These are phyloP conservation scores for Colaptes auratus DNA, from an alignment of 2,113 vertebrate species.

Conservation along the genomic window DNA sequence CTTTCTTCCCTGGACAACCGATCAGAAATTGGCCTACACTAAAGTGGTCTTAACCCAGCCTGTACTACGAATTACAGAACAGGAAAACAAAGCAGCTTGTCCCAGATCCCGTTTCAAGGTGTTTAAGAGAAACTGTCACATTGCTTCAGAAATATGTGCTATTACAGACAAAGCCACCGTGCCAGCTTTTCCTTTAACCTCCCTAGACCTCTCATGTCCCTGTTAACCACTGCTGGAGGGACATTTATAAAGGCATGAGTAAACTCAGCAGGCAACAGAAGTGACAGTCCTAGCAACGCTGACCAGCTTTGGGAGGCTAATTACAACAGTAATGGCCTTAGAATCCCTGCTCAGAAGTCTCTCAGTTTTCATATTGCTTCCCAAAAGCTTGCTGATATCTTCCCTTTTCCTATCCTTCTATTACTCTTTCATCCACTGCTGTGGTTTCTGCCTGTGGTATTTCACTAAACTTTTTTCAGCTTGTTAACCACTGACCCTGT, in stretches of 20 bases:
- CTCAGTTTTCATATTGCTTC: neutral
- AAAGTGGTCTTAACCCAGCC: neutral
- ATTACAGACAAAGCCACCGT: neutral
- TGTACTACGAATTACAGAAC: neutral
- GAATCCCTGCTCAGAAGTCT: neutral
- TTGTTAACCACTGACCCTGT: neutral
- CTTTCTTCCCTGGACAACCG: neutral
- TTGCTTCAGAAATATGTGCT: neutral
- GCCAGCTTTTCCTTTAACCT: neutral
- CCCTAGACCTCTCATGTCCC: neutral
- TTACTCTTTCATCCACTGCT: neutral
- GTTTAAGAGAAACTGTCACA: neutral
- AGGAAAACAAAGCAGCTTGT: neutral
- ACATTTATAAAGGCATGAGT: neutral
- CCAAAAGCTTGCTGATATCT: neutral
- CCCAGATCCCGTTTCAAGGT: neutral
- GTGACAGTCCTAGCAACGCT: neutral
- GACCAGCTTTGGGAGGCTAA: neutral
- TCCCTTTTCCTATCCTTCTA: neutral
- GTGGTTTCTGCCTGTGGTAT: neutral
- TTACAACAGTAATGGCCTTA: neutral
- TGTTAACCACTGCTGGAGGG: neutral
- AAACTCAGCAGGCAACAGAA: constrained; percentile 11
- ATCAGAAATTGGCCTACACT: neutral
- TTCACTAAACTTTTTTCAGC: neutral